Evolutionary conservation across 2,888 invertebrate species (phyloP), one percentile per base, ranked within the genome.

Genomic region (Cataglyphis albicans): DNA sequence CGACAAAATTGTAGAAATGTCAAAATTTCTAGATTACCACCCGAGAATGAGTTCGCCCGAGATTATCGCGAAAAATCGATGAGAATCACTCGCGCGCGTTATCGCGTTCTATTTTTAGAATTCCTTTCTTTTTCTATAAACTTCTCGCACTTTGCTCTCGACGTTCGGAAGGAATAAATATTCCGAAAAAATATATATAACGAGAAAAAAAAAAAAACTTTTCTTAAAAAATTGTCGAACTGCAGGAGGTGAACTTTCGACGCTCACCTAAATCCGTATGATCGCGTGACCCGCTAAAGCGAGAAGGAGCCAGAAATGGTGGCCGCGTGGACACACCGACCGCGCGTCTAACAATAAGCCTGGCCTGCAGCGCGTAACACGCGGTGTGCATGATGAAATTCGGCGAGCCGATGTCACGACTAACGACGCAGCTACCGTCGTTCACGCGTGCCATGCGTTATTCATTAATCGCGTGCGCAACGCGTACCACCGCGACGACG

Each of bases 321-420:
- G 72, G 72, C 18, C 25, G 55, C 55, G 41, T n/a, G 63, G 29
- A 76, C 41, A 44, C 15, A 25, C 25, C 25, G 25, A 1, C 25
- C 25, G 15, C 55, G 29, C 59, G 25, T 72, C 78, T 80, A 80
- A 80, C 78, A 80, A 80, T 80, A 80, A 80, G 44, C 35, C 44
- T 76, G 76, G 76, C 55, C 32, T 21, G 44, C 73, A 59, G n/a
- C 52, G 25, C 25, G 55, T 72, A 70, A 25, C 48, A 72, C 25
- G 18, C 52, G 41, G 41, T 38, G 41, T 38, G 81, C 38, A 87
- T 89, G 89, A 89, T 84, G 89, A 89, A 89, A 89, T 87, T 59
- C 70, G 82, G 64, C 7, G n/a, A 59, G 67, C 25, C 44, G 83
- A 67, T 89, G 81, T 80, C 89, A 76, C 73, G 63, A 81, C 32